Base-by-base conservation (phyloP, 2,888 invertebrate species). In the Hipparchia sbordonii region DNA sequence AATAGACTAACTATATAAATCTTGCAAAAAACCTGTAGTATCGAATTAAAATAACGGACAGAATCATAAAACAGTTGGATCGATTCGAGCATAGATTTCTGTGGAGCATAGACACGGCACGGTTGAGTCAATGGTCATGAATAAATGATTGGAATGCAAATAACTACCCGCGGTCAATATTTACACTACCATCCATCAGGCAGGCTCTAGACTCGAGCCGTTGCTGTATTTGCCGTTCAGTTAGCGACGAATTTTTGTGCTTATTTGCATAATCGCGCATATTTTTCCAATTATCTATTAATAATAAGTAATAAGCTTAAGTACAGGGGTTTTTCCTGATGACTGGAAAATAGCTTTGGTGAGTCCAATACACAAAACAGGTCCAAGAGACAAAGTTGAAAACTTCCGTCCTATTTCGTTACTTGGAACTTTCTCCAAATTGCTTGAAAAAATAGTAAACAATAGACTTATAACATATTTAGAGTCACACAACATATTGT, bases 221-320 rank as follows among this genome's bases (percentile, higher is more conserved):
- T 75, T 71, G 70, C 67, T 70, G 62, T 76, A 76, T 74, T 76
- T 76, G 68, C 54, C 70, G 48, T 65, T 72, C 72, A 74, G 71
- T 73, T 75, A 72, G 63, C 68, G 46, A n/a, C 23, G 23, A 60
- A 51, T n/a, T 39, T 63, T 7, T 13, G 46, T 45, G 46, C 46
- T 46, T 23, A 48, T 61, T 61, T 61, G 60, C 60, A 61, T 45
- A 45, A 61, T n/a, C 2, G 45, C 39, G 45, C 12, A 61, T 12
- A 12, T 60, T 56, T 56, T 56, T 56, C 7, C 10, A 39, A 39
- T 39, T 39, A 39, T 39, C 39, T 39, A 39, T 39, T 39, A 39
- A 39, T 39, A 39, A n/a, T n/a, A n/a, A n/a, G n/a, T n/a, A n/a
- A n/a, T n/a, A n/a, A n/a, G n/a, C n/a, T n/a, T n/a, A n/a, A n/a